Evolutionary conservation across 2,888 invertebrate species (phyloP).

Genomic region (Clepsis dumicolana): DNA sequence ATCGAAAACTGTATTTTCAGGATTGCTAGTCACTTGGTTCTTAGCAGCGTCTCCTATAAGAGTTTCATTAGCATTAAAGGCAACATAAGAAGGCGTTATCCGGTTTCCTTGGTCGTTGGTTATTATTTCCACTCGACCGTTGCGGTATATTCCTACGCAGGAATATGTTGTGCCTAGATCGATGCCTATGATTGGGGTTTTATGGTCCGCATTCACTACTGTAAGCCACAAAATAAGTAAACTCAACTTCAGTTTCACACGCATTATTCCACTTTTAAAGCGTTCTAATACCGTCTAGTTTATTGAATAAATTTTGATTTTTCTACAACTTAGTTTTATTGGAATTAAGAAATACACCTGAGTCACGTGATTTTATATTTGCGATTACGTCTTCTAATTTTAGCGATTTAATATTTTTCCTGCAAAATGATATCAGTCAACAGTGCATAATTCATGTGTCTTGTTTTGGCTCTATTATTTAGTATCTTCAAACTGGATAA

Average conservation of each 20-base stretch:
- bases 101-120: conserved; percentile 99
- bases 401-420: too few species aligned
- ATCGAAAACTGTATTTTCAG: conserved; percentile 99
- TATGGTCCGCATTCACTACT: neutral
- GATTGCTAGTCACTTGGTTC: conserved; percentile 99
- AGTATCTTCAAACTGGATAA: too few species aligned
- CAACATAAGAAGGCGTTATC: conserved; percentile 99
- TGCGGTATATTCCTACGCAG: conserved; percentile 97
- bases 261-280: neutral
- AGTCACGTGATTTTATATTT: too few species aligned
- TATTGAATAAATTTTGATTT: too few species aligned
- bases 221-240: neutral
- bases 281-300: too few species aligned
- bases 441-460: too few species aligned
- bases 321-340: too few species aligned
- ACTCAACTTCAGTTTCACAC: neutral
- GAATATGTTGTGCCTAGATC: conserved; percentile 31
- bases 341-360: too few species aligned
- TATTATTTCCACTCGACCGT: conserved; percentile 99
- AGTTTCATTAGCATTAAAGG: conserved; percentile 97
- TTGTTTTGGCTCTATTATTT: too few species aligned
- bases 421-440: too few species aligned
- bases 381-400: too few species aligned
- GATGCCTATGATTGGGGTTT: conserved; percentile 25
- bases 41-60: conserved; percentile 99